Conservation (phyloP, 2,888 invertebrate genomes). For the Agapostemon virescens region DNA sequence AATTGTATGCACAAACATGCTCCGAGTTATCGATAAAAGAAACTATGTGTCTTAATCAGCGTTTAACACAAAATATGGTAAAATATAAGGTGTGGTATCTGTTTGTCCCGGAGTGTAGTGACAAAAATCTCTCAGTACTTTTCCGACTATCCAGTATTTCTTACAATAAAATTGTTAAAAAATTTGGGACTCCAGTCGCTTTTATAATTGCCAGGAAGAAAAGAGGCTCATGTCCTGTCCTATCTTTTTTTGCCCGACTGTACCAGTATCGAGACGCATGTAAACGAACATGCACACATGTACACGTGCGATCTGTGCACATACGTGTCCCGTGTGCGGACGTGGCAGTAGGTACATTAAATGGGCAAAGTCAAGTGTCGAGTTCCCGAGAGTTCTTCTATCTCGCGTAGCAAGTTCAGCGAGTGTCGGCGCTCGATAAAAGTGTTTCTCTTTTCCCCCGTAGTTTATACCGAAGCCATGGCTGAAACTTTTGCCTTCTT, state of each 20-base stretch:
- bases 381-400: slow-evolving; percentile 71
- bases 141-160: too few relatives aligned
- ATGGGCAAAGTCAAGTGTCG: slow-evolving; percentile 72
- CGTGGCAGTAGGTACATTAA: slow-evolving; percentile 66
- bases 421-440: slow-evolving; percentile 77
- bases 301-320: neutral
- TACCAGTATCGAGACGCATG: neutral
- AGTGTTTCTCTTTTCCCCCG: slow-evolving; percentile 74
- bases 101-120: too few relatives aligned
- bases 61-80: too few relatives aligned
- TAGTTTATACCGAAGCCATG: slow-evolving; percentile 63
- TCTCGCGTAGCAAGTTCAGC: slow-evolving; percentile 68
- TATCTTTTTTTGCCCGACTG: neutral
- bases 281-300: neutral
- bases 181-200: too few relatives aligned
- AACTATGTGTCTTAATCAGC: too few relatives aligned
- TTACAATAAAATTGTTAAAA: too few relatives aligned
- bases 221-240: too few relatives aligned
- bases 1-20: too few relatives aligned
- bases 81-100: too few relatives aligned
- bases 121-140: too few relatives aligned
- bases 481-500: slow-evolving; percentile 60
- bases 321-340: neutral
- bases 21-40: too few relatives aligned
- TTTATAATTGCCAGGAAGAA: too few relatives aligned